phyloP scores from a whole-genome alignment of 2,113 vertebrate species.

The Nesospiza acunhae region DNA sequence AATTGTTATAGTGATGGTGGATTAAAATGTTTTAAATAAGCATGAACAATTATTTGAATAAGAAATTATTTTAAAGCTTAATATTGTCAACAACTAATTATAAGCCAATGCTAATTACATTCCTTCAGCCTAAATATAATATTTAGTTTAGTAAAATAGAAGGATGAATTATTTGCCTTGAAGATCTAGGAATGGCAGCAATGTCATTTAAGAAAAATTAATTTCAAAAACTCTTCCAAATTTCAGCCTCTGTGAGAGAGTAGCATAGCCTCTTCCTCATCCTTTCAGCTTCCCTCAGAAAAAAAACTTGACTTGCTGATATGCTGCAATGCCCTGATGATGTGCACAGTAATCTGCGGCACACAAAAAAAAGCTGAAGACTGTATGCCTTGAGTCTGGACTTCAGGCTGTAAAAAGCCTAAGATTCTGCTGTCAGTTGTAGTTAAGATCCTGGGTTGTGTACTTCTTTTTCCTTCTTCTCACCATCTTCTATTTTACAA shows the following conservation, averaged over 20 bases:
- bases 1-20: neutral
- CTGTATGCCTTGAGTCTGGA: neutral
- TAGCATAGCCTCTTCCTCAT: neutral
- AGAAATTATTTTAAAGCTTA: neutral
- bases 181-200: neutral
- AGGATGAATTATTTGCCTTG: neutral
- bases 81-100: neutral
- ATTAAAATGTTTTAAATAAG: neutral
- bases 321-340: neutral
- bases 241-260: neutral
- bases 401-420: neutral
- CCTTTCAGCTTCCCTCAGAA: neutral
- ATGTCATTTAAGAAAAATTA: neutral
- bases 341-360: neutral
- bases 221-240: neutral
- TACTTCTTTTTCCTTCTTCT: neutral
- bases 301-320: neutral
- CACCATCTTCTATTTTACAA: neutral
- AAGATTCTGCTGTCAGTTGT: neutral
- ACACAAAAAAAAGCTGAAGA: neutral
- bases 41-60: neutral
- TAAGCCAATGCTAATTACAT: neutral
- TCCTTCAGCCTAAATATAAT: neutral
- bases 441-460: neutral
- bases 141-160: neutral